Conservation (phyloP, 2,888 invertebrate species). For the Agrotis ipsilon region DNA sequence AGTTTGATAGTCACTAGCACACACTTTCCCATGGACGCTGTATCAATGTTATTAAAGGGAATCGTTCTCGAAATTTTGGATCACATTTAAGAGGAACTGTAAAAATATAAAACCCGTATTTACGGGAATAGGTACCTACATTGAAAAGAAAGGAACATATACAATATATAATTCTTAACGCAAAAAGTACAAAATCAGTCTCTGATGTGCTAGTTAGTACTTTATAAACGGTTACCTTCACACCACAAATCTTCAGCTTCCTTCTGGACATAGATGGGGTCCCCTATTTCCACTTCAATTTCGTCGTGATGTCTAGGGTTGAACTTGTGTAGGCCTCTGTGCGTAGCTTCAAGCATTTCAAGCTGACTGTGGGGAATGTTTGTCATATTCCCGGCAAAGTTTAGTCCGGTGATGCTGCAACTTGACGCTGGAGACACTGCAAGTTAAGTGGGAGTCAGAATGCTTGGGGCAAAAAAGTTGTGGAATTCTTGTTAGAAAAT, state of each 20-base stretch:
- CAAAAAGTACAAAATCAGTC: no score
- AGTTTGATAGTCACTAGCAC: no score
- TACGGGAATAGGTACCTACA: no score
- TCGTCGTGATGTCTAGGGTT: slow-evolving; percentile 98
- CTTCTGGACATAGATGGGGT: slow-evolving; percentile 98
- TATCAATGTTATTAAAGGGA: not conserved
- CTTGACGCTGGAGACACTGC: slow-evolving; percentile 91
- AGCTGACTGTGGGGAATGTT: slow-evolving; percentile 95
- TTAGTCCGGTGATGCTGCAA: slow-evolving; percentile 89
- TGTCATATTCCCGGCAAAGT: slow-evolving; percentile 92
- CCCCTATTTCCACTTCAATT: slow-evolving; percentile 99
- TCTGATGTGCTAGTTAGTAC: no score
- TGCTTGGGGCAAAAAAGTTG: not conserved
- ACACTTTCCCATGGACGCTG: not conserved
- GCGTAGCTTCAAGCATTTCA: slow-evolving; percentile 97
- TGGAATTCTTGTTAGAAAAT: no score
- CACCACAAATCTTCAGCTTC: slow-evolving; percentile 99
- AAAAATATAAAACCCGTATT: no score
- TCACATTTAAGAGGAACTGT: not conserved
- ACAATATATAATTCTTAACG: no score
- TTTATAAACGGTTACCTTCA: slow-evolving; percentile 93
- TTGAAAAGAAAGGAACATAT: no score
- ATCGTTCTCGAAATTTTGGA: not conserved
- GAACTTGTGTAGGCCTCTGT: slow-evolving; percentile 98
- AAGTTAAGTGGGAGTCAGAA: slow-evolving; percentile 16